A percentile compares a stretch with the other conserved stretches of the same genome.
Conservation (phyloP, 2,888 invertebrate species). For the Lymantria dispar region DNA sequence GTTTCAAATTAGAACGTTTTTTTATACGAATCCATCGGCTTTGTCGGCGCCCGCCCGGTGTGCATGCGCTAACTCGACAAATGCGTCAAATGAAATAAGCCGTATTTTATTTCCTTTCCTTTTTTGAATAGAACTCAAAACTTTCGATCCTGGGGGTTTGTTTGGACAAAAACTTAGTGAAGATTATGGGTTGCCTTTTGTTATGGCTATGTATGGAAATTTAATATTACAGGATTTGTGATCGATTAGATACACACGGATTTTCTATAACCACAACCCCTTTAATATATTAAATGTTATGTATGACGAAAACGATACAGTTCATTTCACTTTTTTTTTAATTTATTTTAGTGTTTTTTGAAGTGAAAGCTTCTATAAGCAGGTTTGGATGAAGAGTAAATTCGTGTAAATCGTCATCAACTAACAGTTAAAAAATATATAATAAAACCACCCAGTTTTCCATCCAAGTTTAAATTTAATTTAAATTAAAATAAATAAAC, state of each 20-base stretch:
- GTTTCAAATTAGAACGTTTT: conserved; percentile 82
- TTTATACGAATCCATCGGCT: conserved; percentile 62
- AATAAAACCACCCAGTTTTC: too few species aligned
- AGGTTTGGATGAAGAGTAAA: too few species aligned
- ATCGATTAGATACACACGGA: conserved; percentile 31
- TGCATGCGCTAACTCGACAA: conserved; percentile 80
- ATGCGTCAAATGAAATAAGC: conserved; percentile 79
- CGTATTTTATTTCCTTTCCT: conserved; percentile 74
- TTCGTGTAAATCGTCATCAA: too few species aligned
- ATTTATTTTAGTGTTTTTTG: too few species aligned
- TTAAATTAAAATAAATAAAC: too few species aligned
- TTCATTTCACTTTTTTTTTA: too few species aligned
- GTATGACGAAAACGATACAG: too few species aligned
- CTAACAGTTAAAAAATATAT: too few species aligned
- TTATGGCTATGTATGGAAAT: conserved; percentile 33
- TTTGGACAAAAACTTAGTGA: conserved; percentile 55
- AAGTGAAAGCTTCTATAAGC: too few species aligned
- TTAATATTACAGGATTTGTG: conserved; percentile 32
- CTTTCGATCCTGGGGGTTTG: conserved; percentile 51
- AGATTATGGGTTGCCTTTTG: conserved; percentile 37
- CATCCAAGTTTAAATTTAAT: too few species aligned
- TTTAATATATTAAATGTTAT: neutral
- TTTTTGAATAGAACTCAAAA: conserved; percentile 60
- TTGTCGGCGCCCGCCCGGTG: conserved; percentile 80
- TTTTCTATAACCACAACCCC: conserved; percentile 11